Evolutionary conservation across 1,140 invertebrate genomes (phyloP), one percentile per base, ranked within the genome.

Genomic region (Planococcus citri): DNA sequence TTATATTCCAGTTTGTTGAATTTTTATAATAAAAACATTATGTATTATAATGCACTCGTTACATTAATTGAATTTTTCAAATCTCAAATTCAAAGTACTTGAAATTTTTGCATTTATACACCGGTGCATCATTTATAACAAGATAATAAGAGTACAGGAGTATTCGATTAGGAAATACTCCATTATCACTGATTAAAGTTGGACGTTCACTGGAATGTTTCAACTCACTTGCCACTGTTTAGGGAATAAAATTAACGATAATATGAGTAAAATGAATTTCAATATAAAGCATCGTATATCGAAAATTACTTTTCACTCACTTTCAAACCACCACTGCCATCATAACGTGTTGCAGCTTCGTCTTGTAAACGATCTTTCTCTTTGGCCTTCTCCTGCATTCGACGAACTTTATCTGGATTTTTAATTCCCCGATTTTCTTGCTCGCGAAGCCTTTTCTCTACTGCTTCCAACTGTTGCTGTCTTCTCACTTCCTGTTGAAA

Each of bases 371-470:
- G 79, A 71, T 84, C 82, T 72, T 81, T 78, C 71, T 84, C 82
- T 41, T 82, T 79, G 68, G 77, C 74, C 12, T 77, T 76, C 70
- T 82, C 77, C 75, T 84, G 81, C 76, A 82, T 79, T 27, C 80
- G 75, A 71, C 78, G 79, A 2, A 85, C 75, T 27, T 76, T 78
- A 70, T 82, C 80, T 0, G 81, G 80, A 76, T 85, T 81, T 75
- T 83, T 83, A 1, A 86, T 78, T 0, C 84, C 84, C n/a, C 83
- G 77, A 1, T 75, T 74, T n/a, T 83, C 83, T 71, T 81, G 78
- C 71, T 83, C 80, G 41, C 77, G 75, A 1, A 79, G 75, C 22
- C 84, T 76, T 27, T 78, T 79, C 73, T 85, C 84, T 1, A 84
- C 84, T 8, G 84, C 84, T 72, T 84, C 83, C 2, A 81, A 79